These are phyloP conservation scores for Polymixis lichenea DNA, from an alignment of 2,888 invertebrate genomes.

Conservation along the genomic window DNA sequence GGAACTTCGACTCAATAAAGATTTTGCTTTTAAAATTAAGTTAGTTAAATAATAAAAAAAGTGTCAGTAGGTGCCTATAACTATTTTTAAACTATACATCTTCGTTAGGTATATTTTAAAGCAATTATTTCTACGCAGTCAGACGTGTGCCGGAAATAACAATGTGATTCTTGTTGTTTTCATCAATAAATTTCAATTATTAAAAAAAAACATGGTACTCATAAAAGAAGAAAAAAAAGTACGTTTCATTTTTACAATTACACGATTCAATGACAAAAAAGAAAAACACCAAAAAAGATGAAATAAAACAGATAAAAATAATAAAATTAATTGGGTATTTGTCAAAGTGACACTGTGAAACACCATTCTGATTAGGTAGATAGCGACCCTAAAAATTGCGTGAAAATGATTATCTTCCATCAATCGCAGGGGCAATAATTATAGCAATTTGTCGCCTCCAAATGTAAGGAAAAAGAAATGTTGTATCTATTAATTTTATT, in stretches of 20 bases:
- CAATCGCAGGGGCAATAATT: slow-evolving; percentile 80
- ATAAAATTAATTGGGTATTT: slow-evolving; percentile 81
- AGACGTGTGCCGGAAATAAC: neutral
- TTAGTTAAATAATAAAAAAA: neutral
- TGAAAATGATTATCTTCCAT: slow-evolving; percentile 79
- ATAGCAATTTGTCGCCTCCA: slow-evolving; percentile 82
- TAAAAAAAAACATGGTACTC: neutral
- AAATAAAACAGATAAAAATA: slow-evolving; percentile 69
- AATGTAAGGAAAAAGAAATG: slow-evolving; percentile 63
- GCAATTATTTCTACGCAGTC: neutral
- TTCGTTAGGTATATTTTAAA: neutral
- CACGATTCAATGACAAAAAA: slow-evolving; percentile 16
- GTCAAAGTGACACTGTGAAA: slow-evolving; percentile 80
- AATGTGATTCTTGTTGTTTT: neutral
- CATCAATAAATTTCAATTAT: neutral
- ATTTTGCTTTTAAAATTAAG: too few species aligned
- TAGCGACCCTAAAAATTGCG: slow-evolving; percentile 78
- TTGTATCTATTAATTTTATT: slow-evolving; percentile 61
- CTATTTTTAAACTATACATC: too few species aligned
- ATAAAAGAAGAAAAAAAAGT: neutral
- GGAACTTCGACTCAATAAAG: too few species aligned
- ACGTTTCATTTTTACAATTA: slow-evolving; percentile 19
- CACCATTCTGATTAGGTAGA: slow-evolving; percentile 77
- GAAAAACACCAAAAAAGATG: slow-evolving; percentile 54
- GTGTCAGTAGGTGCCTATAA: too few species aligned